Base-by-base conservation (phyloP, 2,797 vertebrate species). In the Pygocentrus nattereri region DNA sequence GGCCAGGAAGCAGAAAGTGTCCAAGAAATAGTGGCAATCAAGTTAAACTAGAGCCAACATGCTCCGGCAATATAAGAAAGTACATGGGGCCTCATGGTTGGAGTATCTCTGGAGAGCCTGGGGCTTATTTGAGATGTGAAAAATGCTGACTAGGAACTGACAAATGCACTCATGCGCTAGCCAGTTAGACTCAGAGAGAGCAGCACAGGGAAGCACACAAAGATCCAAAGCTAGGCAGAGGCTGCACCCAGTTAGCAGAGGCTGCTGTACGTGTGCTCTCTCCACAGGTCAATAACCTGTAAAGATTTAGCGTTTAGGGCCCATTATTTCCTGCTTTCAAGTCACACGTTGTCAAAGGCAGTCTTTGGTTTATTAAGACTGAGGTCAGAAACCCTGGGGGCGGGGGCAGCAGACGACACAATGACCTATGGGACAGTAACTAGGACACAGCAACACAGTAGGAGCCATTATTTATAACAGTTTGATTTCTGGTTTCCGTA, bases 291-390 rank as follows among this genome's bases (percentile, higher is more conserved):
- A 94, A 94, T 94, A 94, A 91, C 91, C 89, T 91, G 91, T 92
- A 93, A 94, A 92, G 91, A 93, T 93, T 92, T 93, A 92, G 89
- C 89, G 89, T 94, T 94, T 93, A 94, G 90, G 87, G 89, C 89
- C 93, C 92, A 94, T 94, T 94, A 93, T 94, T 94, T 94, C 92
- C 94, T 94, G 92, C 93, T 93, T 93, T 94, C 88, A 93, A 93
- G 89, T 95, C 94, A 91, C 91, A 95, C 91, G 84, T 91, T 93
- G 92, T 94, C 94, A 93, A 93, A 93, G 90, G 89, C 86, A 88
- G 81, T 78, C 83, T 87, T 68, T 88, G 88, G 89, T 93, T 94
- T 94, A 94, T 92, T 91, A 90, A 92, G 90, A 89, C 80, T 70
- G 84, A 87, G 88, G 89, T 90, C 89, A 82, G 49, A 59, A 79